Evolutionary conservation across 53 echinoderm and acorn worm species (phyloP).

Genomic region (Holothuria leucospilota): DNA sequence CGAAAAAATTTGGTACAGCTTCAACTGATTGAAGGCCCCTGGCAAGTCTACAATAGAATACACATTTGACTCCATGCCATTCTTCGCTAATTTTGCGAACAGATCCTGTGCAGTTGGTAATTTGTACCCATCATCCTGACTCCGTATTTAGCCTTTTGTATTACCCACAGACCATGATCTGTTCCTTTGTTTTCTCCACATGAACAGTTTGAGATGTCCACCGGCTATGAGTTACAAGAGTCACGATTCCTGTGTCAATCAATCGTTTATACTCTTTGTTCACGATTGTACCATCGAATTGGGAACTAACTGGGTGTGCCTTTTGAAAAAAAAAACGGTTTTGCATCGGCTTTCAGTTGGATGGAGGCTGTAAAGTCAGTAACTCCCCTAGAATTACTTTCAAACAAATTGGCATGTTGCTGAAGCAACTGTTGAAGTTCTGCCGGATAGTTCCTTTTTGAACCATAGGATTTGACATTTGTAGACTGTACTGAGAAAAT

Average conservation of each 20-base stretch:
- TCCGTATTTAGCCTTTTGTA: constrained; percentile 46
- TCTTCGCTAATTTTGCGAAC: constrained; percentile 43
- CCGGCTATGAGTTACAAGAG: constrained; percentile 30
- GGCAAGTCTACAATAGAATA: constrained; percentile 51
- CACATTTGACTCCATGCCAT: constrained; percentile 43
- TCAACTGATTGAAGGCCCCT: constrained; percentile 49
- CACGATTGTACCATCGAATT: no score
- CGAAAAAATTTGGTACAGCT: constrained; percentile 26
- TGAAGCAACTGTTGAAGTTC: constrained; percentile 28
- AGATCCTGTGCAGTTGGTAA: constrained; percentile 51
- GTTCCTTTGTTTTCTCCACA: constrained; percentile 25
- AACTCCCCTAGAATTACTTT: constrained; percentile 30
- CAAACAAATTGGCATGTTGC: constrained; percentile 47
- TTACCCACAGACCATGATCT: constrained; percentile 47
- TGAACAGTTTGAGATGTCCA: constrained; percentile 57
- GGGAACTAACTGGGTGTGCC: constrained; percentile 26
- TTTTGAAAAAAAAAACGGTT: constrained; percentile 50
- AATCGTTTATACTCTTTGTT: not conserved
- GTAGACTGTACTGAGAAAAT: constrained; percentile 39
- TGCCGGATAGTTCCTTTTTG: constrained; percentile 42
- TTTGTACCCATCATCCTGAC: constrained; percentile 48
- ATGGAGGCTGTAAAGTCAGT: constrained; percentile 45
- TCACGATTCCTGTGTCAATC: constrained; percentile 10
- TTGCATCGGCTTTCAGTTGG: not conserved
- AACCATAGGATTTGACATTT: not conserved